Evolutionary conservation across 2,888 invertebrate species (phyloP).

Genomic region (Linyphia triangularis): DNA sequence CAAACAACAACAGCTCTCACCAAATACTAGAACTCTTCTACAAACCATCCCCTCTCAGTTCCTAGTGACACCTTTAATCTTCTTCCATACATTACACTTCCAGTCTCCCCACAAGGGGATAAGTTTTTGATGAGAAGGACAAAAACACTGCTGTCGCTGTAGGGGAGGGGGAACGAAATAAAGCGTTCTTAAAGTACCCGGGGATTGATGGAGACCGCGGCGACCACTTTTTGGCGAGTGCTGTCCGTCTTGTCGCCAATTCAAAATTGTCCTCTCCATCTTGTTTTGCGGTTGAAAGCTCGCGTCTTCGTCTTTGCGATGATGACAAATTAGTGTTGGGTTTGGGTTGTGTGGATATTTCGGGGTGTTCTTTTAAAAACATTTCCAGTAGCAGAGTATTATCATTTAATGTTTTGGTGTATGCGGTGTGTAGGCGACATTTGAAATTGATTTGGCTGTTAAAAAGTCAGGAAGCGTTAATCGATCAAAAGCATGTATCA

Average conservation of each 20-base stretch:
- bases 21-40: background rate
- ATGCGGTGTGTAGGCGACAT: too few relatives aligned
- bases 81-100: conserved; percentile 21
- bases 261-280: conserved; percentile 53
- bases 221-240: conserved; percentile 52
- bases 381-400: too few relatives aligned
- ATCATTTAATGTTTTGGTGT: too few relatives aligned
- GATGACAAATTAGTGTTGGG: conserved; percentile 43
- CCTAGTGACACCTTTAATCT: conserved; percentile 34
- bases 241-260: conserved; percentile 67
- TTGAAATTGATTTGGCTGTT: too few relatives aligned
- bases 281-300: conserved; percentile 28
- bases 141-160: conserved; percentile 12
- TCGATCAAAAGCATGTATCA: too few relatives aligned
- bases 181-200: conserved; percentile 46
- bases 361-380: too few relatives aligned
- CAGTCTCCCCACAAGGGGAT: conserved; percentile 28
- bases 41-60: background rate
- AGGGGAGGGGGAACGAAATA: conserved; percentile 7
- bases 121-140: conserved; percentile 54
- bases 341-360: background rate
- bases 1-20: background rate
- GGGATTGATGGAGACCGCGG: conserved; percentile 58
- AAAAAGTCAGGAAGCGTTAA: too few relatives aligned
- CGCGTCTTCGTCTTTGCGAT: background rate